Conservation (phyloP, 1,140 invertebrate genomes). For the Epicauta chinensis region DNA sequence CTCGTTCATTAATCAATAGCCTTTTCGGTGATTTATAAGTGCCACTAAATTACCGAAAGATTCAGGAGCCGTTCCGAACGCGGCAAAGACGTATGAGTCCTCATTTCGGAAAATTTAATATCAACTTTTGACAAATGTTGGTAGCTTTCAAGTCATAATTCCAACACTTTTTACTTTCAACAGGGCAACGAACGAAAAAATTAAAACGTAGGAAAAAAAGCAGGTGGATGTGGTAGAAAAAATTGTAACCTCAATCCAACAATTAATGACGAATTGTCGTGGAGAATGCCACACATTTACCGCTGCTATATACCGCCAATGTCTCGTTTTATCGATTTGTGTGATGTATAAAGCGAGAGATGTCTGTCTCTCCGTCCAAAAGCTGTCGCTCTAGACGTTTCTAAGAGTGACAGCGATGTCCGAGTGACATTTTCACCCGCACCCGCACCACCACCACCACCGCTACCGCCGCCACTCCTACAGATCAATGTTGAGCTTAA, state of each 20-base stretch:
- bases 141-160: no score
- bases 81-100: conserved; percentile 10
- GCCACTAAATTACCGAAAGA: conserved; percentile 15
- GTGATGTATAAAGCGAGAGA: conserved; percentile 2
- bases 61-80: conserved; percentile 4
- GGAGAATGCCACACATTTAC: no score
- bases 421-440: conserved; percentile 22
- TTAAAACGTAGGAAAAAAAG: neutral
- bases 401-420: conserved; percentile 27
- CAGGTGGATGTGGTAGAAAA: neutral
- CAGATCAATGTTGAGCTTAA: conserved; percentile 22
- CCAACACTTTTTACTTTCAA: no score
- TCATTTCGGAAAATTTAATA: conserved; percentile 14
- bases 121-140: conserved; percentile 16
- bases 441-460: neutral
- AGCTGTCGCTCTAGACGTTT: conserved; percentile 27
- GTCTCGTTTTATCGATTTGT: conserved; percentile 13
- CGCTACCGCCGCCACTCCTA: conserved; percentile 5
- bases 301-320: no score
- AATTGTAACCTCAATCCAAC: no score
- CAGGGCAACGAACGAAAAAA: neutral
- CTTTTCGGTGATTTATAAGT: conserved; percentile 10
- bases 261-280: conserved; percentile 9
- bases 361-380: conserved; percentile 19
- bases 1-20: conserved; percentile 9